Evolutionary conservation across 2,113 vertebrate genomes (phyloP).

Genomic region (Motacilla tschutschensis): DNA sequence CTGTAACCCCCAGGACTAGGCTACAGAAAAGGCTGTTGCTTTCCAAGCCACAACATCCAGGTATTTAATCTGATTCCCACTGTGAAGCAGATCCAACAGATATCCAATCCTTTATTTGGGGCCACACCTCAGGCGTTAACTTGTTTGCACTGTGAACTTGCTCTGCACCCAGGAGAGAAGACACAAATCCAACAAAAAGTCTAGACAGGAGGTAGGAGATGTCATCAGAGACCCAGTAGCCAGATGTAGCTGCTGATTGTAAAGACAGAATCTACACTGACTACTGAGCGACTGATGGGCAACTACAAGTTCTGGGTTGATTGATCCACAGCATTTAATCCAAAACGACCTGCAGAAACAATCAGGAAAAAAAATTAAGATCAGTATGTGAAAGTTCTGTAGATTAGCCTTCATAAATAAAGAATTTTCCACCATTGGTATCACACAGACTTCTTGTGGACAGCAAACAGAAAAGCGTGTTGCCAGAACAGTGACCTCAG

Average conservation of each 20-base stretch:
- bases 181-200: constrained; percentile 59
- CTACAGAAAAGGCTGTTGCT: background rate
- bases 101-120: constrained; percentile 11
- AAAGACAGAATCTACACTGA: constrained; percentile 99
- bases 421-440: background rate
- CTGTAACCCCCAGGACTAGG: background rate
- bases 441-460: background rate
- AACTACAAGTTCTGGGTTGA: constrained; percentile 50
- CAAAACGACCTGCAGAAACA: constrained; percentile 58
- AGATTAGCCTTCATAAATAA: background rate
- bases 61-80: background rate
- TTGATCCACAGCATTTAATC: constrained; percentile 6
- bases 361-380: constrained; percentile 20
- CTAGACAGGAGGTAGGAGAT: constrained; percentile 72
- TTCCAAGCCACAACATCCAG: background rate
- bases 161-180: constrained; percentile 57
- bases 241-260: constrained; percentile 99
- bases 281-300: constrained; percentile 93
- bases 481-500: background rate
- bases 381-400: background rate
- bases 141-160: constrained; percentile 22
- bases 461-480: background rate
- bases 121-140: background rate
- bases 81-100: background rate
- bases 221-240: constrained; percentile 99